Conservation (phyloP, 2,888 invertebrate species). For the Trimorus sp. region DNA sequence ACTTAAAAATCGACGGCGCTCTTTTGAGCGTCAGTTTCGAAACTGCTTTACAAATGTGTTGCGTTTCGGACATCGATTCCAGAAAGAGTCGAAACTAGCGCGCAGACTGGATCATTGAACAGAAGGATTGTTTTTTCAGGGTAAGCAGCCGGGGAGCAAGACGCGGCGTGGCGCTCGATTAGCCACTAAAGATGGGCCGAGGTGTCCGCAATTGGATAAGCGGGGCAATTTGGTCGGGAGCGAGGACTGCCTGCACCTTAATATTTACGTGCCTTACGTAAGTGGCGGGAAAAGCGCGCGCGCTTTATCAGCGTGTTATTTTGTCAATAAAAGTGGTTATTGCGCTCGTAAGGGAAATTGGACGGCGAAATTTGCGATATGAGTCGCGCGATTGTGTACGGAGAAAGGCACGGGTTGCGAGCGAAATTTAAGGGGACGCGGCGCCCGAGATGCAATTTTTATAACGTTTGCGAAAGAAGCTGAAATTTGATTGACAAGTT, state of each 20-base stretch:
- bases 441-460: too few relatives aligned
- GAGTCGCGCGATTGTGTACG: background rate
- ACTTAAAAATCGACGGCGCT: too few relatives aligned
- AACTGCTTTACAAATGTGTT: too few relatives aligned
- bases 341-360: conserved; percentile 11
- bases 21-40: too few relatives aligned
- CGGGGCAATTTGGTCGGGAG: conserved; percentile 65
- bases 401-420: too few relatives aligned
- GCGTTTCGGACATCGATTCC: too few relatives aligned
- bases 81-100: too few relatives aligned
- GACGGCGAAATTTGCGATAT: conserved; percentile 2
- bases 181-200: conserved; percentile 69
- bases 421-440: too few relatives aligned
- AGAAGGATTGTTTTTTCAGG: conserved; percentile 62
- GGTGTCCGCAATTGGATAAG: conserved; percentile 70
- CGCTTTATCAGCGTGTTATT: background rate
- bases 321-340: conserved; percentile 7
- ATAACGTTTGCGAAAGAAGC: too few relatives aligned
- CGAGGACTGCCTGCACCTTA: conserved; percentile 77
- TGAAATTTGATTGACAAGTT: too few relatives aligned
- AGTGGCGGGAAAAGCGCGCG: conserved; percentile 51
- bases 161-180: conserved; percentile 67
- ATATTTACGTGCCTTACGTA: conserved; percentile 76
- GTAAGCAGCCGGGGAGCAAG: conserved; percentile 70
- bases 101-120: too few relatives aligned